Percentiles rank a stretch among this genome's conserved stretches.
These are phyloP conservation scores for Zosterops hypoxanthus DNA, from an alignment of 2,113 vertebrate species.

Conservation along the genomic window DNA sequence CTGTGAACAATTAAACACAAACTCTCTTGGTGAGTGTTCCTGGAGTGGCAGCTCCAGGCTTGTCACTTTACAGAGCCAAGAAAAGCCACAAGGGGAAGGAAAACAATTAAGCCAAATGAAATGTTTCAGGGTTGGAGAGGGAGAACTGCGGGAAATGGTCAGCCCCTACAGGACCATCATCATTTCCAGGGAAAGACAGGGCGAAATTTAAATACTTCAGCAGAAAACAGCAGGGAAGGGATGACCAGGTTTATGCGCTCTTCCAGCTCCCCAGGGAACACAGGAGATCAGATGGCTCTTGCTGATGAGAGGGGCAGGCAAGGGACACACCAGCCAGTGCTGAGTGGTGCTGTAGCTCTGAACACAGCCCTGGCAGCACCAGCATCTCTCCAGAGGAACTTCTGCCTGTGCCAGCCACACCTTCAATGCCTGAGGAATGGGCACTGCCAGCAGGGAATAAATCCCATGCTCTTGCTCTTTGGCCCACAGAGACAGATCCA, in stretches of 20 bases:
- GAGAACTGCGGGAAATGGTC: neutral
- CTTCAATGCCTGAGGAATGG: accelerated
- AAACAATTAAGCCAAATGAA: neutral
- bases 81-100: neutral
- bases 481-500: neutral
- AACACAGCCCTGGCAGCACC: neutral
- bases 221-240: neutral
- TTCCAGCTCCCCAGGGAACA: neutral
- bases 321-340: neutral
- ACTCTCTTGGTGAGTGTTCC: neutral
- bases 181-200: neutral
- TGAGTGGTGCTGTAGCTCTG: neutral
- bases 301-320: neutral
- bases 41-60: neutral
- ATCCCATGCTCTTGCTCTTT: neutral
- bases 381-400: neutral
- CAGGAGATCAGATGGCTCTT: neutral
- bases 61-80: accelerated
- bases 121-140: neutral
- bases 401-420: neutral
- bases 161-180: neutral
- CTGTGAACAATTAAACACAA: neutral
- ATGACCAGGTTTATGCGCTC: neutral
- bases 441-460: accelerated
- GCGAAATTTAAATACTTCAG: neutral